Percentiles rank a stretch among this genome's conserved stretches.
These are phyloP conservation scores for Yoshiicerus persimilis DNA, from an alignment of 1,140 invertebrate species.

Conservation along the genomic window DNA sequence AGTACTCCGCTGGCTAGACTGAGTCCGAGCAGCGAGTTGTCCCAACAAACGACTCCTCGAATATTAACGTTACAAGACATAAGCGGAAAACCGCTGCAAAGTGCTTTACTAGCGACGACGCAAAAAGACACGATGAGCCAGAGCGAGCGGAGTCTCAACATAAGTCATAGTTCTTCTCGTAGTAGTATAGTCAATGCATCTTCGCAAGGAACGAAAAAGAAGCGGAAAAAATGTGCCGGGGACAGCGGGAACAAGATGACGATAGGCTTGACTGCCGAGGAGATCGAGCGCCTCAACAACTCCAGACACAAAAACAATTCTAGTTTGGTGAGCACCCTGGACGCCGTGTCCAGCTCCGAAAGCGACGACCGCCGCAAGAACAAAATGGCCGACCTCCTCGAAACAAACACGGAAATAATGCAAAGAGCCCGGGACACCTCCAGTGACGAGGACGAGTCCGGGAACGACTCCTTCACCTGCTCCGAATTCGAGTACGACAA, in stretches of 20 bases:
- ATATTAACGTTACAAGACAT: conserved; percentile 91
- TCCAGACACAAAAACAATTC: conserved; percentile 75
- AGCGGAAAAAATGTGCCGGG: conserved; percentile 47
- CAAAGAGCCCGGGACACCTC: conserved; percentile 51
- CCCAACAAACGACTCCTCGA: conserved; percentile 78
- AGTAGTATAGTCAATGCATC: conserved; percentile 43
- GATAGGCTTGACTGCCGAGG: conserved; percentile 86
- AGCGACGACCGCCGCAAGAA: conserved; percentile 59
- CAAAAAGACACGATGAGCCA: conserved; percentile 65
- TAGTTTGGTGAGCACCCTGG: conserved; percentile 86
- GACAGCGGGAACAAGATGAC: conserved; percentile 50
- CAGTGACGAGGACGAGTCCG: conserved; percentile 89
- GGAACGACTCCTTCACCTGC: conserved; percentile 96
- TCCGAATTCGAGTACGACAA: conserved; percentile 97
- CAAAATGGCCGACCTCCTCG: conserved; percentile 49
- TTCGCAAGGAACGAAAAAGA: conserved; percentile 50
- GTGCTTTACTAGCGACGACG: conserved; percentile 73
- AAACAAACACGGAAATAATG: conserved; percentile 54
- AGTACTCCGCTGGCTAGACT: conserved; percentile 85
- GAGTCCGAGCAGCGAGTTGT: conserved; percentile 88
- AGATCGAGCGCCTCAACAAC: conserved; percentile 83
- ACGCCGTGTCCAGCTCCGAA: conserved; percentile 88
- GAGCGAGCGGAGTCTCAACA: conserved; percentile 75
- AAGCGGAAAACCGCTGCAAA: conserved; percentile 83
- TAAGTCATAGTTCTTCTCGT: conserved; percentile 46